Conservation (phyloP, 2,888 invertebrate species). For the Cabera pusaria region DNA sequence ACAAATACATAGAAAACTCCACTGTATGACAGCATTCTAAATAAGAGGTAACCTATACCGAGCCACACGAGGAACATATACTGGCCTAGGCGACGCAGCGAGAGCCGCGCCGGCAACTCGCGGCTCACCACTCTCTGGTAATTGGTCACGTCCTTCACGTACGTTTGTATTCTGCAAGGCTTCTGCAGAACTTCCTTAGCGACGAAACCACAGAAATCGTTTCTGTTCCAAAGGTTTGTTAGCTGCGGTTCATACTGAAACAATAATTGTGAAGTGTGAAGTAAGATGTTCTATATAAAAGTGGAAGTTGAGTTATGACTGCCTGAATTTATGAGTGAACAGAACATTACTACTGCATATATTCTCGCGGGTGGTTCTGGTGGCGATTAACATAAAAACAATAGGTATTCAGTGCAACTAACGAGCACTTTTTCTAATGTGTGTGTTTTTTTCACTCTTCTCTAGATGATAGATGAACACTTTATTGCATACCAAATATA, state of each 20-base stretch:
- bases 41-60: constrained; percentile 73
- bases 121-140: constrained; percentile 81
- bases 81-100: constrained; percentile 86
- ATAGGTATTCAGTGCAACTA: no score
- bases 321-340: no score
- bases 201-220: constrained; percentile 85
- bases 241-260: constrained; percentile 89
- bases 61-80: constrained; percentile 83
- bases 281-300: no score
- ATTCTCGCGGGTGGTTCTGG: no score
- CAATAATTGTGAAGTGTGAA: no score
- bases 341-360: no score
- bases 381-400: no score
- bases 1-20: constrained; percentile 74
- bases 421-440: no score
- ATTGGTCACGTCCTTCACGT: constrained; percentile 84
- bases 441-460: no score
- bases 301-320: no score
- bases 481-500: no score
- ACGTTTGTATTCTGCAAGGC: constrained; percentile 84
- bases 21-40: constrained; percentile 79
- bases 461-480: no score
- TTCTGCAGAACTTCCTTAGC: constrained; percentile 85
- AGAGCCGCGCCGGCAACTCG: constrained; percentile 86
- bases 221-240: constrained; percentile 84